Evolutionary conservation across 2,888 invertebrate genomes (phyloP).

Genomic region (Ecliptopera silaceata): DNA sequence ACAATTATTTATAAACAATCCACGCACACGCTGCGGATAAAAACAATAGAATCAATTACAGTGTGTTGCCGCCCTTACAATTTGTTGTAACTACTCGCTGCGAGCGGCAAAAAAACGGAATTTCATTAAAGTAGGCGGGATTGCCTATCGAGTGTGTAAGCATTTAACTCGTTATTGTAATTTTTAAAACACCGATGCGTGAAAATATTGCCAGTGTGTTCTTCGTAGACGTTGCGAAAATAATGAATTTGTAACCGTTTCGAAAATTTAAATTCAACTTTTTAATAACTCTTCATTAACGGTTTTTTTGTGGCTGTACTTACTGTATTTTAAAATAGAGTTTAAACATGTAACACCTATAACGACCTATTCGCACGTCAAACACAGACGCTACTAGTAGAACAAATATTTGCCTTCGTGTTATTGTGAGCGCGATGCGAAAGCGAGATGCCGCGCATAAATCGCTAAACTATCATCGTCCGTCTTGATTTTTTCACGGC

Average conservation of each 20-base stretch:
- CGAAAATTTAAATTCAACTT: conserved; percentile 31
- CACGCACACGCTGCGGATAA: conserved; percentile 32
- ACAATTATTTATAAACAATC: conserved; percentile 37
- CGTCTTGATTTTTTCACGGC: conserved; percentile 57
- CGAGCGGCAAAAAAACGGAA: conserved; percentile 27
- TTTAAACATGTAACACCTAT: conserved; percentile 31
- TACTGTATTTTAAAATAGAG: conserved; percentile 29
- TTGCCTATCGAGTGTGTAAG: conserved; percentile 29
- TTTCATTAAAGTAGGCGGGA: conserved; percentile 34
- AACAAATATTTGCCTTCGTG: conserved; percentile 34
- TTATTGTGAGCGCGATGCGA: conserved; percentile 45
- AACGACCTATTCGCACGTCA: conserved; percentile 40
- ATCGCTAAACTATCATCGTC: conserved; percentile 63
- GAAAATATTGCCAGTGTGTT: conserved; percentile 21
- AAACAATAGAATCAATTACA: conserved; percentile 40
- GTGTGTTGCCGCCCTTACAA: conserved; percentile 37
- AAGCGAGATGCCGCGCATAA: conserved; percentile 45
- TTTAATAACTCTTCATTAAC: conserved; percentile 20
- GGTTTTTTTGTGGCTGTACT: conserved; percentile 28
- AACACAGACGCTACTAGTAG: conserved; percentile 41
- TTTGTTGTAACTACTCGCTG: conserved; percentile 31
- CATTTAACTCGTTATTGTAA: conserved; percentile 30
- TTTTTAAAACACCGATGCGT: conserved; percentile 30
- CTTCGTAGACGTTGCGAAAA: conserved; percentile 12
- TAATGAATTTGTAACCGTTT: conserved; percentile 1